phyloP scores from a whole-genome alignment of 2,888 invertebrate genomes.

The Neoitamus cyanurus region DNA sequence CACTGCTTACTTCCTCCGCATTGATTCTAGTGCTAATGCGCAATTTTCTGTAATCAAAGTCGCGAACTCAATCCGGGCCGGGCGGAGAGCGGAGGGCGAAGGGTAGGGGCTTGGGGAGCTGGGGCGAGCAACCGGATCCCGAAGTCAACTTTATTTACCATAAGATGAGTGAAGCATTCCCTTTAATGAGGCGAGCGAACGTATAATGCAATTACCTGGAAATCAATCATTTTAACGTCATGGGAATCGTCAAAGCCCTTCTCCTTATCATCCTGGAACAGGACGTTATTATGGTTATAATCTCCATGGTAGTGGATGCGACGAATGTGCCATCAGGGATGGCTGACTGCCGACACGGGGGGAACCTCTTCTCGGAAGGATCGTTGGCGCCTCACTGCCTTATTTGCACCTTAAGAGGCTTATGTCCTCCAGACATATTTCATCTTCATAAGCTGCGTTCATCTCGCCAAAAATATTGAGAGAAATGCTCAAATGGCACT shows the following conservation, averaged over 20 bases:
- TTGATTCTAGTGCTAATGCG: background rate
- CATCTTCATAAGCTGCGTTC: background rate
- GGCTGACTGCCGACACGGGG: background rate
- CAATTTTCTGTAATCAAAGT: background rate
- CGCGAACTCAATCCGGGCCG: background rate
- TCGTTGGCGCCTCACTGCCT: conserved; percentile 56
- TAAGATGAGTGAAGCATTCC: background rate
- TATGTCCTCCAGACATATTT: conserved; percentile 55
- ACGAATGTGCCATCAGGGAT: conserved; percentile 58
- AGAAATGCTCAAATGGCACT: conserved; percentile 62
- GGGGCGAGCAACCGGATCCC: background rate
- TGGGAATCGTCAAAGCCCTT: conserved; percentile 51
- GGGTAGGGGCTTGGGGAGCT: background rate
- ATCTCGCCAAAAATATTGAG: conserved; percentile 58
- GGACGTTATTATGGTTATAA: conserved; percentile 65
- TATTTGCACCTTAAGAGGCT: conserved; percentile 57
- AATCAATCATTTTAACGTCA: conserved; percentile 62
- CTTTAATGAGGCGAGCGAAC: background rate
- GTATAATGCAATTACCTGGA: conserved; percentile 22
- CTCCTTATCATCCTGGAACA: conserved; percentile 59
- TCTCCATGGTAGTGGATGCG: conserved; percentile 62
- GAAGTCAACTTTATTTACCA: background rate
- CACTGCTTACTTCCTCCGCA: background rate
- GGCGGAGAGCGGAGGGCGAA: no score
- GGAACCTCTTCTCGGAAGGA: conserved; percentile 56